These are phyloP conservation scores for Loris lydekkerianus DNA, from an alignment of 2,797 vertebrate species.

Conservation along the genomic window DNA sequence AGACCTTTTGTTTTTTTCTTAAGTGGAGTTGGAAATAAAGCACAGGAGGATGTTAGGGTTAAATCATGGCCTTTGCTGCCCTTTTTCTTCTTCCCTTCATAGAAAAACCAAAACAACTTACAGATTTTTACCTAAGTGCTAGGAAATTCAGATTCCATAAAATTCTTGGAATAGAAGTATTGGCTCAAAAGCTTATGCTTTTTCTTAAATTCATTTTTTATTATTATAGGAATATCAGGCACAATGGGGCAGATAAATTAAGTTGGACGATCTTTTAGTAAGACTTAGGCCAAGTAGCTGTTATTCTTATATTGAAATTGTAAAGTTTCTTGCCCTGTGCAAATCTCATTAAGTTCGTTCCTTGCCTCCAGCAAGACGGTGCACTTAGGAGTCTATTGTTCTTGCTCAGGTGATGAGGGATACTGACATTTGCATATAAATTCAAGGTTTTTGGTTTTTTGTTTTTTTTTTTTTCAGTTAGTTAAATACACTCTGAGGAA, in stretches of 20 bases:
- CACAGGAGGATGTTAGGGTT: constrained; percentile 15
- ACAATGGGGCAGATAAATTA: constrained; percentile 31
- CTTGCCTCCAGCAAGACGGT: not conserved
- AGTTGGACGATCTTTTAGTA: constrained; percentile 21
- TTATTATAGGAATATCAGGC: constrained; percentile 12
- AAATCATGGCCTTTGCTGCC: not conserved
- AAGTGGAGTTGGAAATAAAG: constrained; percentile 38
- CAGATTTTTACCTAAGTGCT: not conserved
- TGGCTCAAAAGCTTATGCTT: constrained; percentile 10
- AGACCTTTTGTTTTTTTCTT: constrained; percentile 46
- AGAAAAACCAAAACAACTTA: not conserved
- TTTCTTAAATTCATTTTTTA: not conserved
- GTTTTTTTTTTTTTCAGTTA: not conserved
- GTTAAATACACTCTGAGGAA: constrained; percentile 12
- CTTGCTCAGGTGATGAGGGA: constrained; percentile 34
- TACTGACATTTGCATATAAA: constrained; percentile 7
- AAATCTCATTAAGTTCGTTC: constrained; percentile 45
- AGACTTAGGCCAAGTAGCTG: constrained; percentile 55
- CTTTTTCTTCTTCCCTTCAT: not conserved
- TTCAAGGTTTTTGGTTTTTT: not conserved
- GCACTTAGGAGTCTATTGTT: constrained; percentile 37
- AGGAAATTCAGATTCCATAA: not conserved
- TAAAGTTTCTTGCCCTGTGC: constrained; percentile 28
- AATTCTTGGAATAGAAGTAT: constrained; percentile 40
- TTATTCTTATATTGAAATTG: constrained; percentile 29